Conservation (phyloP, 1,140 invertebrate genomes). For the Drosophila erecta region DNA sequence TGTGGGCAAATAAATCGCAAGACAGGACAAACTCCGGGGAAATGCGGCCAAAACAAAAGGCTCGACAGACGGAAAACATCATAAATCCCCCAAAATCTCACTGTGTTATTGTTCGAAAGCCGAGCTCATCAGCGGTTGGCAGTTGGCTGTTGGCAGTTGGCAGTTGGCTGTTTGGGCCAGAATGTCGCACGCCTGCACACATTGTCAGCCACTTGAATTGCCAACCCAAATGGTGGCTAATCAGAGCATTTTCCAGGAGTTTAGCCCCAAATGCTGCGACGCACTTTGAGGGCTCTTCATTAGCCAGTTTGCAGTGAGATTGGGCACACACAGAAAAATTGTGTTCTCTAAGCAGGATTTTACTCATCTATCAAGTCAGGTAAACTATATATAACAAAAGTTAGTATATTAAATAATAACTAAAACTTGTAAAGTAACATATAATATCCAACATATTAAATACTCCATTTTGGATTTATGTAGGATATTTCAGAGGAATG, state of each 20-base stretch:
- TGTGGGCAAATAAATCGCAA: constrained; percentile 75
- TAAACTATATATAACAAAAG: too few species aligned
- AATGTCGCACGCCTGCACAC: constrained; percentile 30
- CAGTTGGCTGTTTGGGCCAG: constrained; percentile 1
- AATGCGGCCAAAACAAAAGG: constrained; percentile 58
- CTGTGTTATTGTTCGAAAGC: constrained; percentile 77
- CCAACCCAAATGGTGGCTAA: constrained; percentile 51
- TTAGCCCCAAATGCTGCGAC: constrained; percentile 55
- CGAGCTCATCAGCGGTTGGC: constrained; percentile 67
- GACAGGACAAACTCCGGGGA: constrained; percentile 35
- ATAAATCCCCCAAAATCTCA: constrained; percentile 79
- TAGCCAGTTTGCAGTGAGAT: constrained; percentile 37
- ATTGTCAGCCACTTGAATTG: constrained; percentile 54
- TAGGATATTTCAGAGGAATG: too few species aligned
- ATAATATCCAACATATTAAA: too few species aligned
- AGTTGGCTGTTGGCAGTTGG: constrained; percentile 5
- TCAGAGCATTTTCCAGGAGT: constrained; percentile 66
- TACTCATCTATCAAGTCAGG: too few species aligned
- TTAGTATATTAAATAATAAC: too few species aligned
- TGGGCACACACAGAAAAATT: constrained; percentile 11
- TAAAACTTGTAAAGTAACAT: too few species aligned
- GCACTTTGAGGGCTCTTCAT: constrained; percentile 37
- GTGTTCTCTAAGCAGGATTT: neutral
- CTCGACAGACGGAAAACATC: constrained; percentile 54
- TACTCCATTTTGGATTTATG: neutral